Percentiles rank a stretch among this genome's conserved stretches.
phyloP scores from a whole-genome alignment of 2,888 invertebrate species.

The Leucophenga montana region DNA sequence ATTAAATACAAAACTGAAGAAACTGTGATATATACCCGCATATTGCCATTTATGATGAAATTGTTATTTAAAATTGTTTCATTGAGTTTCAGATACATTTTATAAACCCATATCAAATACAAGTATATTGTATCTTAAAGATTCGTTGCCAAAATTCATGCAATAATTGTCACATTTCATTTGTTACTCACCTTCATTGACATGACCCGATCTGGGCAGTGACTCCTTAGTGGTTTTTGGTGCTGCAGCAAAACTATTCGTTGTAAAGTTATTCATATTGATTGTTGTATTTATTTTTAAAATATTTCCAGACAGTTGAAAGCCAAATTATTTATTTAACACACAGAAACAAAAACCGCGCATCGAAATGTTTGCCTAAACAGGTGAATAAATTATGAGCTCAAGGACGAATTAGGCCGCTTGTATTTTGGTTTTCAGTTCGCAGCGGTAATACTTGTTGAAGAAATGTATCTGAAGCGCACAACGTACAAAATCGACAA shows the following conservation, averaged over 20 bases:
- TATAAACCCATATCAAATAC: too few species aligned
- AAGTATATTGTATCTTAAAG: too few species aligned
- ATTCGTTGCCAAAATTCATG: not conserved
- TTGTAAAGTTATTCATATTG: slow-evolving; percentile 70
- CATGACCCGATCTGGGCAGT: slow-evolving; percentile 79
- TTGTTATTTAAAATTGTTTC: too few species aligned
- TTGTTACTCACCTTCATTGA: slow-evolving; percentile 76
- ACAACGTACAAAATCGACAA: slow-evolving; percentile 9
- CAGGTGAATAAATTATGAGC: slow-evolving; percentile 59
- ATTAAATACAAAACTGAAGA: too few species aligned
- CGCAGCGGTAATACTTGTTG: slow-evolving; percentile 19
- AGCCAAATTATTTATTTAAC: not conserved
- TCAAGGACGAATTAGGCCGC: slow-evolving; percentile 54
- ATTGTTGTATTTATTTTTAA: slow-evolving; percentile 1
- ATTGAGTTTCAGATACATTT: too few species aligned
- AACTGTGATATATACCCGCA: too few species aligned
- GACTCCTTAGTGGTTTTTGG: slow-evolving; percentile 74
- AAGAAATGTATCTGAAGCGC: slow-evolving; percentile 4
- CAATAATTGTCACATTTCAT: not conserved
- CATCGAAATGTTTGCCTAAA: slow-evolving; percentile 36
- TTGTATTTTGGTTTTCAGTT: not conserved
- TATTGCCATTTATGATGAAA: too few species aligned
- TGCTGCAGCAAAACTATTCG: slow-evolving; percentile 66
- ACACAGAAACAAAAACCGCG: not conserved
- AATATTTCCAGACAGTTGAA: not conserved